These are phyloP conservation scores for Spheniscus mendiculus DNA, from an alignment of 2,113 vertebrate genomes.

Conservation along the genomic window DNA sequence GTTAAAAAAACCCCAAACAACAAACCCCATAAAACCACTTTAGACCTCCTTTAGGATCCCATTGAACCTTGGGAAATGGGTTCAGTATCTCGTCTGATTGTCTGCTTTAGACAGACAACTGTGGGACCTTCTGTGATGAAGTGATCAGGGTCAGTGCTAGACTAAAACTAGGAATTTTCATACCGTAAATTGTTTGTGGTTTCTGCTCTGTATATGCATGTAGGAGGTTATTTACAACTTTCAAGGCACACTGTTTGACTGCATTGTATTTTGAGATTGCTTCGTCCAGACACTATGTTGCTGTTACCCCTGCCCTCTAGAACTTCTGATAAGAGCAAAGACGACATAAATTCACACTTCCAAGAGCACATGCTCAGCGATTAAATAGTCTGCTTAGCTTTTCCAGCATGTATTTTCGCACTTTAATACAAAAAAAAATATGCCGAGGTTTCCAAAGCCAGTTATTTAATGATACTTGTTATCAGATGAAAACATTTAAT, in stretches of 20 bases:
- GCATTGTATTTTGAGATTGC: background rate
- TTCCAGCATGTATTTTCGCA: background rate
- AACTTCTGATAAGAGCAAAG: background rate
- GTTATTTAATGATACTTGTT: background rate
- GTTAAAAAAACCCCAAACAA: background rate
- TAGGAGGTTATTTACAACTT: background rate
- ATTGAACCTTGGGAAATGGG: background rate
- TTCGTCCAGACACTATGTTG: background rate
- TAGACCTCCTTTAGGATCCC: background rate
- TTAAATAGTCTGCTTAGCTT: background rate
- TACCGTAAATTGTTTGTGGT: background rate
- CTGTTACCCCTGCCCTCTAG: background rate
- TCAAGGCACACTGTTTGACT: background rate
- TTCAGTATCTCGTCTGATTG: background rate
- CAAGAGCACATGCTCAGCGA: background rate
- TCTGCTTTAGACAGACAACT: background rate
- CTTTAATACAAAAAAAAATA: background rate
- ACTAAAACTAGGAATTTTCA: background rate
- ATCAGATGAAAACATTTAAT: constrained; percentile 28
- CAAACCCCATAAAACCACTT: background rate
- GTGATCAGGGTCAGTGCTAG: background rate
- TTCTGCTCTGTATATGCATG: background rate
- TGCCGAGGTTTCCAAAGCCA: background rate
- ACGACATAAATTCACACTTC: background rate
- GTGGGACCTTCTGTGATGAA: background rate